Evolutionary conservation across 2,113 vertebrate species (phyloP), one percentile per base, ranked within the genome.

Genomic region (Irena cyanogastra): DNA sequence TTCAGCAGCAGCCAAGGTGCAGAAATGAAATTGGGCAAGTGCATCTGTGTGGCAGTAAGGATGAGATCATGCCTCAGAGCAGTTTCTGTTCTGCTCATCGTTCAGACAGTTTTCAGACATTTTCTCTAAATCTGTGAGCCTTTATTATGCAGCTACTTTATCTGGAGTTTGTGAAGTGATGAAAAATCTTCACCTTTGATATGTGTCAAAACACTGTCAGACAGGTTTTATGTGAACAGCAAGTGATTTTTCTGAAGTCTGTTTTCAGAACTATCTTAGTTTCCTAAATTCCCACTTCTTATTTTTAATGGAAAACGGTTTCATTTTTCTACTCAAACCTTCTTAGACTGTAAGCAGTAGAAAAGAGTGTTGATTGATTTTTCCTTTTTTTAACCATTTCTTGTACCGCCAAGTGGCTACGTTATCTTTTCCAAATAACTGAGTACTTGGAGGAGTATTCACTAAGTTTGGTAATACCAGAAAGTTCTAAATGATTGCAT

Each of bases 151-250:
- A 94, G 64, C 72, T 94, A 63, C 70, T 89, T 96, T 30, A 84
- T 27, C 61, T 83, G 61, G 69, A 81, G 78, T 87, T 81, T 78
- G 71, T 94, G 91, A 87, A 84, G 78, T 69, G 87, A 76, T 96
- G 74, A 64, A 82, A 87, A 92, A 92, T 94, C 82, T 91, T 87
- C 88, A 94, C 92, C 88, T 97, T 82, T 92, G 85, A 71, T 93
- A 85, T 45, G n/a, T 96, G 95, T 95, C 96, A 97, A 97, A 97
- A 97, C 82, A 93, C 88, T 94, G 94, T 95, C 96, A 95, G 96
- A 93, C 92, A 68, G 70, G 37, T 90, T 95, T 88, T 91, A 50
- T 91, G 59, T 90, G 93, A 95, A 85, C n/a, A 87, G 89, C 68
- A 84, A 94, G 87, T 89, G 77, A 91, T 92, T 97, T 92, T 94